These are phyloP conservation scores for Dryobates pubescens DNA, from an alignment of 2,797 vertebrate species.

Conservation along the genomic window DNA sequence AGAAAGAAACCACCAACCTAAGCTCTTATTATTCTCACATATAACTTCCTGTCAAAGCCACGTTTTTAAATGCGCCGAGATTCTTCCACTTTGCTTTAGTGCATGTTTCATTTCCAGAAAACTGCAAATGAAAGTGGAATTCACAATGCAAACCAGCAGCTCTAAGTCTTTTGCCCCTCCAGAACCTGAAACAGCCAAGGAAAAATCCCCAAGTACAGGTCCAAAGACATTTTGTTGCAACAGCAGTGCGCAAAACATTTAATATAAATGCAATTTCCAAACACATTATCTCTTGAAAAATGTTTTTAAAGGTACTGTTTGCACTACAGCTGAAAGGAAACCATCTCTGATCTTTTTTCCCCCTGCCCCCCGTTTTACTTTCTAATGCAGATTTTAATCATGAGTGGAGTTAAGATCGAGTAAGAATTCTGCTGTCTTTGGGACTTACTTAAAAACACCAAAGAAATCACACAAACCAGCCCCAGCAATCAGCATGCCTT, in stretches of 20 bases:
- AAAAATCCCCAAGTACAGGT: not conserved
- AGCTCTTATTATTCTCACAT: not conserved
- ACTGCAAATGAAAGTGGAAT: not conserved
- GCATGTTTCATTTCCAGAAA: not conserved
- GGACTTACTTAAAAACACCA: not conserved
- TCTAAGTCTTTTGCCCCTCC: not conserved
- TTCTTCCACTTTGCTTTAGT: not conserved
- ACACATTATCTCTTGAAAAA: not conserved
- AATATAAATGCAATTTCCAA: not conserved
- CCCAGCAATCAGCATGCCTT: not conserved
- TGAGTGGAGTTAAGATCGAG: not conserved
- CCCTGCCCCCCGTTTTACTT: not conserved
- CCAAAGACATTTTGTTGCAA: not conserved
- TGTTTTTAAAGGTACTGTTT: not conserved
- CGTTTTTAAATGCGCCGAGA: not conserved
- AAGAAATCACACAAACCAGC: not conserved
- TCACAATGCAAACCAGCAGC: not conserved
- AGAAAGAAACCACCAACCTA: not conserved
- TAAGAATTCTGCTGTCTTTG: not conserved
- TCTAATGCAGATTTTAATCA: not conserved
- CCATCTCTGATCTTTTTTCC: rapidly evolving
- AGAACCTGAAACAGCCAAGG: not conserved
- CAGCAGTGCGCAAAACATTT: not conserved
- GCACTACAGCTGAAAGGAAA: not conserved
- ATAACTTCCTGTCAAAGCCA: not conserved